Percentiles rank a stretch among this genome's conserved stretches.
These are phyloP conservation scores for Umimayanthus kanabou DNA, from an alignment of 92 coral and sea anemone genomes.

Conservation along the genomic window DNA sequence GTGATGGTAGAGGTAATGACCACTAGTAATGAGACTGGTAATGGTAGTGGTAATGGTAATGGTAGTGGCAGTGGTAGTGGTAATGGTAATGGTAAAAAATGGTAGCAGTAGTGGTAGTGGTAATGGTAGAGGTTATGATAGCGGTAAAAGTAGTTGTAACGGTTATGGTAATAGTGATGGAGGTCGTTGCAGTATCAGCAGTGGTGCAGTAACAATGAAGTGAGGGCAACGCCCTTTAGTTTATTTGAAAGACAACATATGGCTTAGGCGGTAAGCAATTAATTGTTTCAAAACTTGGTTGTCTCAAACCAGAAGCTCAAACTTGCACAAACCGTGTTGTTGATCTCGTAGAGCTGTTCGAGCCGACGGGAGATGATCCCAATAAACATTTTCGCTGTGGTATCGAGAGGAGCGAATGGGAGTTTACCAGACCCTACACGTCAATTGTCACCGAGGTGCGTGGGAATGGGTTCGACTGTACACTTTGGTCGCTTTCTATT, in stretches of 20 bases:
- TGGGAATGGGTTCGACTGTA: background rate
- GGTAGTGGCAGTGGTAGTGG: background rate
- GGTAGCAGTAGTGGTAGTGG: no score
- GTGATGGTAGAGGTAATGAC: background rate
- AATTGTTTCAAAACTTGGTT: background rate
- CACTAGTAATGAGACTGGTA: background rate
- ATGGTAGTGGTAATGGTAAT: background rate
- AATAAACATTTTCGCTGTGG: slow-evolving; percentile 75
- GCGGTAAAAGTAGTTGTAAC: no score
- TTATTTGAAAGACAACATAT: no score
- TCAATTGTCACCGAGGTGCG: slow-evolving; percentile 96
- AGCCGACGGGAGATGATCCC: slow-evolving; percentile 67
- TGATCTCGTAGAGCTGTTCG: slow-evolving; percentile 58
- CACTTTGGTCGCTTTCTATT: no score
- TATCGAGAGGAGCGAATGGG: slow-evolving; percentile 86
- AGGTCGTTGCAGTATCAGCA: background rate
- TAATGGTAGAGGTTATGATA: no score
- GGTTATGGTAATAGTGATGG: background rate
- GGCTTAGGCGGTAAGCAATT: no score
- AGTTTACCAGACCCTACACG: slow-evolving; percentile 88
- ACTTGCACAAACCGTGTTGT: background rate
- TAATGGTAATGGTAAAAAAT: background rate
- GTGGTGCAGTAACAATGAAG: background rate
- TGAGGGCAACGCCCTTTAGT: no score
- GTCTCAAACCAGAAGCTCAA: background rate